These are phyloP conservation scores for Caradrina kadenii DNA, from an alignment of 2,888 invertebrate species.

Conservation along the genomic window DNA sequence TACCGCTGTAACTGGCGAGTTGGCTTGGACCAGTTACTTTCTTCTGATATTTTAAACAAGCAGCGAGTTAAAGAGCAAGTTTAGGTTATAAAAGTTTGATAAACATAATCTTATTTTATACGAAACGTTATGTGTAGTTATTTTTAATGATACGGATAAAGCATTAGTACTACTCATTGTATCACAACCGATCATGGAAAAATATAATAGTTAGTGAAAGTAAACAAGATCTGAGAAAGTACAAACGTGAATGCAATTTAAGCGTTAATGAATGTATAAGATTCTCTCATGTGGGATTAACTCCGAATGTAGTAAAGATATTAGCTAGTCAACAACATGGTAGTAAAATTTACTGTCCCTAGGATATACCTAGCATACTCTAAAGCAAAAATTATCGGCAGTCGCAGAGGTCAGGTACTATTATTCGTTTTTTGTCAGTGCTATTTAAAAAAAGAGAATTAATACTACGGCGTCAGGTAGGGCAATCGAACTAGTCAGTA, in stretches of 20 bases:
- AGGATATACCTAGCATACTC: neutral
- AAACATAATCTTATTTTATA: too few relatives aligned
- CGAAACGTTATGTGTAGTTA: too few relatives aligned
- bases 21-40: constrained; percentile 26
- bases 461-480: neutral
- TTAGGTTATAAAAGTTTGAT: too few relatives aligned
- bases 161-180: neutral
- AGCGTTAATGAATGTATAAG: too few relatives aligned
- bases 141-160: neutral
- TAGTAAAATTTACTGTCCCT: neutral
- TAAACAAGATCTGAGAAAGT: neutral
- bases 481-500: constrained; percentile 5
- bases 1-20: constrained; percentile 27
- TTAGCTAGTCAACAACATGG: neutral
- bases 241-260: neutral
- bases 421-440: neutral
- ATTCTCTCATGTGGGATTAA: too few relatives aligned
- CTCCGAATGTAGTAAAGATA: too few relatives aligned
- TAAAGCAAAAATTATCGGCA: too few relatives aligned
- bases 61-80: too few relatives aligned
- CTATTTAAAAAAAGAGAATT: neutral
- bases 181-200: neutral
- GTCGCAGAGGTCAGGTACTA: neutral
- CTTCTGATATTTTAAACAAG: neutral
- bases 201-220: neutral